Conservation (phyloP, 2,888 invertebrate species). For the Thymelicus sylvestris region DNA sequence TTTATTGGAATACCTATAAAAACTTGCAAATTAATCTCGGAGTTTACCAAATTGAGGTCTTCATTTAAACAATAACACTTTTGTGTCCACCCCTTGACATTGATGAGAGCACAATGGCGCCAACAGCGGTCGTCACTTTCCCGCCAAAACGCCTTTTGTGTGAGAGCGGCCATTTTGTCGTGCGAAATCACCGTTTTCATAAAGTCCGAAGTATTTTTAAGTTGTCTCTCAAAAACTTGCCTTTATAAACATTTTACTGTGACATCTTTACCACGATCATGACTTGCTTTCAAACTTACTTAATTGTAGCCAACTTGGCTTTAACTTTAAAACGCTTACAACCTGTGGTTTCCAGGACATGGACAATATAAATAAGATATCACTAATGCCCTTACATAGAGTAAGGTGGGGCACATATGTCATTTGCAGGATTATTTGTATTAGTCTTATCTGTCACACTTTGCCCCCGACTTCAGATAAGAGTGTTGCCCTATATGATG, state of each 20-base stretch:
- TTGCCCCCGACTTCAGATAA: no score
- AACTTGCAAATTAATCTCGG: constrained; percentile 15
- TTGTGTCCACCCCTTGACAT: constrained; percentile 5
- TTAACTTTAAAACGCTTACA: no score
- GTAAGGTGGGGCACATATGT: no score
- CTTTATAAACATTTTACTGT: not conserved
- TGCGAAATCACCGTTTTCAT: not conserved
- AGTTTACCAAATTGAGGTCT: not conserved
- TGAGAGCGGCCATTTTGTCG: not conserved
- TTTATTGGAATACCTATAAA: not conserved
- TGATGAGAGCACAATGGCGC: not conserved
- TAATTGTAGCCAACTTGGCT: no score
- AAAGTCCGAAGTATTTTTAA: constrained; percentile 4
- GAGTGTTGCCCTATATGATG: no score
- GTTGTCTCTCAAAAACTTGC: not conserved
- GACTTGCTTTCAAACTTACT: no score
- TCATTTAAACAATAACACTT: constrained; percentile 10
- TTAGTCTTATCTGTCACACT: no score
- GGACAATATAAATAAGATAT: no score
- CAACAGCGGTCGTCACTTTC: not conserved
- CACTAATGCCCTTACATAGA: no score
- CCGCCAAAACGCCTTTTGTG: constrained; percentile 3
- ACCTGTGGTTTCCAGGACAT: no score
- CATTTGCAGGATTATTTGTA: no score
- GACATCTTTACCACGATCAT: not conserved